Conservation (phyloP, 23 tunicate species). For the Botrylloides violaceus region DNA sequence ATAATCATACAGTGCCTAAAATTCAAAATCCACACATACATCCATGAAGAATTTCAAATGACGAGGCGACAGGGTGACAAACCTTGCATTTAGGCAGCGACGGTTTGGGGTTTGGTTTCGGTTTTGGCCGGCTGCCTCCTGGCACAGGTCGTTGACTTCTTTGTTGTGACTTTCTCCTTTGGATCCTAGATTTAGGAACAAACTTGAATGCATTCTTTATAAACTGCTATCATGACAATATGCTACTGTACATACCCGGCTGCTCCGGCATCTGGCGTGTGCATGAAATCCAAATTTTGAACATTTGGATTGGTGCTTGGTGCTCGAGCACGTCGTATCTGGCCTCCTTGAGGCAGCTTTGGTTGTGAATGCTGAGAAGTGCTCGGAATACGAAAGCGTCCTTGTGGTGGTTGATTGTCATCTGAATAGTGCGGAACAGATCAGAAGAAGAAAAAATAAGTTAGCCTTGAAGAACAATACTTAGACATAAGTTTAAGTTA, state of each 20-base stretch:
- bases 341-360: constrained; percentile 49
- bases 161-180: constrained; percentile 74
- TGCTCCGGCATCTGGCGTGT: constrained; percentile 84
- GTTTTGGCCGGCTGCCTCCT: constrained; percentile 69
- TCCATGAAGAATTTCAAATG: not conserved
- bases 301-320: constrained; percentile 34
- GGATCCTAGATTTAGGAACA: constrained; percentile 36
- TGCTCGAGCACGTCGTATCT: constrained; percentile 74
- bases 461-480: too few relatives aligned
- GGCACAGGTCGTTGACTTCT: constrained; percentile 81
- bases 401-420: constrained; percentile 12
- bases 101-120: constrained; percentile 77
- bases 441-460: not conserved
- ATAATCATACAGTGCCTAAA: constrained; percentile 81
- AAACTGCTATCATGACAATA: too few relatives aligned
- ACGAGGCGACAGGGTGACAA: not conserved
- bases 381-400: constrained; percentile 16
- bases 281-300: constrained; percentile 54
- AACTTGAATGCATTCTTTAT: too few relatives aligned
- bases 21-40: not conserved
- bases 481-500: too few relatives aligned
- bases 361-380: constrained; percentile 12
- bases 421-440: not conserved
- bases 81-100: constrained; percentile 79
- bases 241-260: constrained; percentile 75